phyloP scores from a whole-genome alignment of 2,888 invertebrate genomes.

The Tromatobia lineatoria region DNA sequence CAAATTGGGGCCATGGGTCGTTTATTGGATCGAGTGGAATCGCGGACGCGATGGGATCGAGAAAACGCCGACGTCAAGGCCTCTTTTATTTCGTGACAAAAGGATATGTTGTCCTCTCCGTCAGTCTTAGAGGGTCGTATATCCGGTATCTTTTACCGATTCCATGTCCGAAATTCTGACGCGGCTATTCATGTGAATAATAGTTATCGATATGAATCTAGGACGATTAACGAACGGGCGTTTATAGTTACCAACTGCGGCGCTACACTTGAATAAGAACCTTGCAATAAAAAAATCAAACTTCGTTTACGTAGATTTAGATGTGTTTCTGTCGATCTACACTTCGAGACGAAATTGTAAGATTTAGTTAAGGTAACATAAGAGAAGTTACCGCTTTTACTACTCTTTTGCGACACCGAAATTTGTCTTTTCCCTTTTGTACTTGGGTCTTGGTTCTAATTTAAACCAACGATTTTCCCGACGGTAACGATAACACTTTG shows the following conservation, averaged over 20 bases:
- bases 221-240: no score
- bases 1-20: constrained; percentile 76
- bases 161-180: not conserved
- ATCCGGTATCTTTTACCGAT: not conserved
- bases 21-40: constrained; percentile 76
- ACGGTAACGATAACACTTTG: constrained; percentile 29
- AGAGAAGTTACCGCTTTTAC: not conserved
- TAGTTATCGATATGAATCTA: no score
- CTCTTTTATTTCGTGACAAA: constrained; percentile 19
- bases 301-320: no score
- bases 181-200: not conserved
- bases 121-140: constrained; percentile 3
- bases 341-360: no score
- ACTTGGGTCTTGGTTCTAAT: constrained; percentile 28
- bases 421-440: not conserved
- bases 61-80: constrained; percentile 41
- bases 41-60: constrained; percentile 42
- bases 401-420: not conserved
- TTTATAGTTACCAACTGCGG: no score
- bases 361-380: no score
- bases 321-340: no score
- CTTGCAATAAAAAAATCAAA: no score
- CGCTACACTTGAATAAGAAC: no score
- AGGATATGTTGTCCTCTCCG: constrained; percentile 12
- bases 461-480: constrained; percentile 44